Evolutionary conservation across 2,113 vertebrate species (phyloP).

Genomic region (Myocastor coypus): DNA sequence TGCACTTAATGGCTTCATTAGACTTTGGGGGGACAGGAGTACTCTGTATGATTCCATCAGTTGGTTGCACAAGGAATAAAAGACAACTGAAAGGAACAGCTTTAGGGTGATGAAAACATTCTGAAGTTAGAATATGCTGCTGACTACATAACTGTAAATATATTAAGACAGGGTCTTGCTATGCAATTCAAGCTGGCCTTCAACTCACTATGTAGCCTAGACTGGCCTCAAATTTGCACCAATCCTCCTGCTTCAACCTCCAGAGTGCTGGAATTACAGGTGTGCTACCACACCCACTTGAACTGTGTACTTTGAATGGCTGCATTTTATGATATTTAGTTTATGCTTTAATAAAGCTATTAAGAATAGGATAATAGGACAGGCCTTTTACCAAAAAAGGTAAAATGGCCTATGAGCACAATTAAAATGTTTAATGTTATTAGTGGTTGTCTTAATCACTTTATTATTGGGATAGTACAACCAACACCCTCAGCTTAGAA

Average conservation of each 20-base stretch:
- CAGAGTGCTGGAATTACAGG: too few species aligned
- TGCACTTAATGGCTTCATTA: too few species aligned
- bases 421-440: background rate
- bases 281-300: too few species aligned
- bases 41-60: background rate
- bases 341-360: conserved; percentile 12
- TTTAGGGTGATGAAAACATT: background rate
- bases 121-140: background rate
- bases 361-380: conserved; percentile 25
- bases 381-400: conserved; percentile 1
- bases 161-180: background rate
- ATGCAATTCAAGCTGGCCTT: too few species aligned
- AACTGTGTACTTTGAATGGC: background rate
- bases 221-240: too few species aligned
- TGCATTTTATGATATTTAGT: conserved; percentile 5
- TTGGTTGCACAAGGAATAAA: background rate
- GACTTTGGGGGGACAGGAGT: too few species aligned
- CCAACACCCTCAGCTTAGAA: background rate
- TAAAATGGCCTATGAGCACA: background rate
- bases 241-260: too few species aligned
- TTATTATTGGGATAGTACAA: background rate
- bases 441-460: background rate
- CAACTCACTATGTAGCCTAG: too few species aligned
- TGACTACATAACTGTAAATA: background rate
- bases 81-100: background rate